A percentile compares a stretch with the other conserved stretches of the same genome.
Evolutionary conservation across 1,140 invertebrate species (phyloP).

Genomic region (Heliothis virescens): DNA sequence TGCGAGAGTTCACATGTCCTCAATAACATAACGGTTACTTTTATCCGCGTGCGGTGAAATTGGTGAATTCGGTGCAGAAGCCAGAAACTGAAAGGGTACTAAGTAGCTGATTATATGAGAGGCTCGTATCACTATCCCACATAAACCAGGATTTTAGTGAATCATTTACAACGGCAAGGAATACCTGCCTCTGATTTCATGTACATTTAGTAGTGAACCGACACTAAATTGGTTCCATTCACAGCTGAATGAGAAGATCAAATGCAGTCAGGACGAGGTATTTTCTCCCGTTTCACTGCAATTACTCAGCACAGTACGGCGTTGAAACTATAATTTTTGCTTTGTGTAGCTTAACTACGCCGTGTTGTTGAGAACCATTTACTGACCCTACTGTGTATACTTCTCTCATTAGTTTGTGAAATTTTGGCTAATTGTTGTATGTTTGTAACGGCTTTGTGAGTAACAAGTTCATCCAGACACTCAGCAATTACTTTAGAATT

Average conservation of each 20-base stretch:
- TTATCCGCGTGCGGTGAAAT: too few species aligned
- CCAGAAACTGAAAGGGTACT: not conserved
- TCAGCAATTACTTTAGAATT: not conserved
- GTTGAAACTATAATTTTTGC: constrained; percentile 46
- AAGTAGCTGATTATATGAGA: not conserved
- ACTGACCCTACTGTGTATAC: constrained; percentile 3
- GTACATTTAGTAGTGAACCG: constrained; percentile 39
- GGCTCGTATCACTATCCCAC: not conserved
- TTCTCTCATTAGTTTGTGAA: constrained; percentile 20
- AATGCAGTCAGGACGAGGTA: constrained; percentile 47
- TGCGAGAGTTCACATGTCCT: too few species aligned
- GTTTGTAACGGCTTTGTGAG: constrained; percentile 10
- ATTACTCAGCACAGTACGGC: constrained; percentile 50
- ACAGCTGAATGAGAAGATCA: constrained; percentile 54
- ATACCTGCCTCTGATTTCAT: constrained; percentile 17
- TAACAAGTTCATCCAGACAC: not conserved
- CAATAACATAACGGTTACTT: too few species aligned
- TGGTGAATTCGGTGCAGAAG: too few species aligned
- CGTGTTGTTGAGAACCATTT: constrained; percentile 12
- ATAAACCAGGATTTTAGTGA: constrained; percentile 16
- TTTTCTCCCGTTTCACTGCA: constrained; percentile 47
- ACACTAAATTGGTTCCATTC: constrained; percentile 55
- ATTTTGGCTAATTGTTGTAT: constrained; percentile 27
- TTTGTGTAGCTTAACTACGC: constrained; percentile 18
- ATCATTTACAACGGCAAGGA: constrained; percentile 21